Evolutionary conservation across 1,140 invertebrate species (phyloP).

Genomic region (Drosophila nigrodunni): DNA sequence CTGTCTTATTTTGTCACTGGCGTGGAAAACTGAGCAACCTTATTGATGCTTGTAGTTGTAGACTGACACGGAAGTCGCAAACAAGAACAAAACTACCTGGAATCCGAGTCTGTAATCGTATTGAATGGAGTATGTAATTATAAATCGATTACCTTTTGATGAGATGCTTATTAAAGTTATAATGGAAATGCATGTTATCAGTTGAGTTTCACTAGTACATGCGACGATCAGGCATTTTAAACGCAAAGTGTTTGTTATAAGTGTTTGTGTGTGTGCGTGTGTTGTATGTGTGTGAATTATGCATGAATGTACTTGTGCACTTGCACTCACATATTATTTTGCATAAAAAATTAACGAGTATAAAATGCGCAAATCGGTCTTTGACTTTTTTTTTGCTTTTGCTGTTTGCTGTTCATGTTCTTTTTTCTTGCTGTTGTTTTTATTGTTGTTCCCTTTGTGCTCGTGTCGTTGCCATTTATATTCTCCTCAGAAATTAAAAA

Average conservation of each 20-base stretch:
- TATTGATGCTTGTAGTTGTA: constrained; percentile 6
- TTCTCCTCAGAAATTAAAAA: constrained; percentile 40
- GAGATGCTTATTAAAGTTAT: background rate
- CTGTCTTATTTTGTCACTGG: constrained; percentile 44
- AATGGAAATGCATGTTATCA: constrained; percentile 14
- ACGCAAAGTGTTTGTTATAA: constrained; percentile 12
- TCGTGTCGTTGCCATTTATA: constrained; percentile 25
- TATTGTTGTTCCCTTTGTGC: constrained; percentile 39
- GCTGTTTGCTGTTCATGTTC: constrained; percentile 21
- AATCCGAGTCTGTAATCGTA: constrained; percentile 21
- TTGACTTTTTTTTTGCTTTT: constrained; percentile 46
- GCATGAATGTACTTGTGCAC: constrained; percentile 1
- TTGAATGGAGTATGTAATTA: constrained; percentile 12
- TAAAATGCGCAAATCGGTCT: constrained; percentile 63
- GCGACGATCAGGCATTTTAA: background rate
- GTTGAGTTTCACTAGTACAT: background rate
- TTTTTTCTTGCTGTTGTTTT: constrained; percentile 4
- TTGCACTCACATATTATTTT: constrained; percentile 22
- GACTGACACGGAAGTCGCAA: constrained; percentile 9
- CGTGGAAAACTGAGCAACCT: constrained; percentile 20
- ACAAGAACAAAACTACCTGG: constrained; percentile 25
- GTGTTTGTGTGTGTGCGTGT: constrained; percentile 11
- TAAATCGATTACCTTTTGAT: constrained; percentile 14
- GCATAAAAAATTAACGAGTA: constrained; percentile 40
- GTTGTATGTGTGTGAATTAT: constrained; percentile 13